Evolutionary conservation across 2,113 vertebrate genomes (phyloP).

Genomic region (Phylloscopus trochiloides): DNA sequence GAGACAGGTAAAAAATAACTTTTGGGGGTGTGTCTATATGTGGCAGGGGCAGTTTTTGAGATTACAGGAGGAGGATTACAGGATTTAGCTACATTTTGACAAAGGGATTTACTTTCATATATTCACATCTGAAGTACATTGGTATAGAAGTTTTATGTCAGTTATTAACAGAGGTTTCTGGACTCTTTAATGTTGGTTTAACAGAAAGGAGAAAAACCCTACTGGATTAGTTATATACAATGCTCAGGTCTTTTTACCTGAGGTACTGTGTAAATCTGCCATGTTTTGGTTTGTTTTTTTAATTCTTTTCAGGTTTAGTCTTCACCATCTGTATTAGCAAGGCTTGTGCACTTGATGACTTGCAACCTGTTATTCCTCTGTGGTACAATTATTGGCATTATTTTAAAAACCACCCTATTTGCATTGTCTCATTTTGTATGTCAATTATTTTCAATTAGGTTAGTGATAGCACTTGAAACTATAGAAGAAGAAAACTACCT

Average conservation of each 20-base stretch:
- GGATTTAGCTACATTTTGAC: not conserved
- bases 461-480: not conserved
- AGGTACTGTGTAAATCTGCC: not conserved
- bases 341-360: not conserved
- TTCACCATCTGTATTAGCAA: not conserved
- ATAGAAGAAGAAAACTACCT: not conserved
- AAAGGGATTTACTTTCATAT: not conserved
- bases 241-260: not conserved
- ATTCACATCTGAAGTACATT: not conserved
- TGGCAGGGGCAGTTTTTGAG: not conserved
- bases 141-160: not conserved
- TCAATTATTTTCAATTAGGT: slow-evolving; percentile 1
- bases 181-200: not conserved
- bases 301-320: not conserved
- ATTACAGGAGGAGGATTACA: not conserved
- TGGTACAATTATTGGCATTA: not conserved
- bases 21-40: accelerated
- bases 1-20: not conserved
- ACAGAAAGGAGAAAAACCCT: not conserved
- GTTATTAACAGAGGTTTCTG: not conserved
- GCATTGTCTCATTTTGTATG: not conserved
- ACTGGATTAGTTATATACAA: not conserved
- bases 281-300: not conserved
- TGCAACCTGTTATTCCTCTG: not conserved
- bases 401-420: not conserved